Percentiles rank a stretch among this genome's conserved stretches.
These are phyloP conservation scores for Philantomba maxwellii DNA, from an alignment of 2,113 vertebrate genomes.

Conservation along the genomic window DNA sequence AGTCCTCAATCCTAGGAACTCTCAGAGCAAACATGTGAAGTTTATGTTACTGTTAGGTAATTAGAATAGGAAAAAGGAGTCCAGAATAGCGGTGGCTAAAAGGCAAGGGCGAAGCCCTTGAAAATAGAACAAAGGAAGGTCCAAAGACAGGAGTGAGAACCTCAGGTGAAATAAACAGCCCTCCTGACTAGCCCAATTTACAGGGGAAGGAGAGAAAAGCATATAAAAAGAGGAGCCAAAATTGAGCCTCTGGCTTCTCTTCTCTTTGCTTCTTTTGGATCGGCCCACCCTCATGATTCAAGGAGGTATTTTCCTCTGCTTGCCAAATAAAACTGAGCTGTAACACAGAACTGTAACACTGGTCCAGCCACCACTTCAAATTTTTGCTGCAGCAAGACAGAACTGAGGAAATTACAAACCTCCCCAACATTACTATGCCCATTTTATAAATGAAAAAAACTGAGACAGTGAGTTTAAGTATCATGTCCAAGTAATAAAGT, in stretches of 20 bases:
- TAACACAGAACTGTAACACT: not conserved
- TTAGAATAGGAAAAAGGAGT: not conserved
- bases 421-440: not conserved
- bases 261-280: not conserved
- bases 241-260: not conserved
- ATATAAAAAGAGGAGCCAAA: not conserved
- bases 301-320: not conserved
- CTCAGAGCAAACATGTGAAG: not conserved
- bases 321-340: not conserved
- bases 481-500: not conserved
- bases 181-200: not conserved
- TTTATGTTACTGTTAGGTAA: not conserved
- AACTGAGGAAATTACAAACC: not conserved
- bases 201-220: not conserved
- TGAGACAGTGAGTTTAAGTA: not conserved
- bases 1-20: not conserved
- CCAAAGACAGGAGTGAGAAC: not conserved
- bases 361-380: not conserved
- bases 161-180: not conserved
- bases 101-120: not conserved
- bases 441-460: not conserved
- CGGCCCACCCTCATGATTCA: not conserved
- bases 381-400: not conserved
- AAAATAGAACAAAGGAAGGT: not conserved
- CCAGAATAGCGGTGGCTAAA: not conserved